phyloP scores from a whole-genome alignment of 1,140 invertebrate genomes.

The Zophobas morio region DNA sequence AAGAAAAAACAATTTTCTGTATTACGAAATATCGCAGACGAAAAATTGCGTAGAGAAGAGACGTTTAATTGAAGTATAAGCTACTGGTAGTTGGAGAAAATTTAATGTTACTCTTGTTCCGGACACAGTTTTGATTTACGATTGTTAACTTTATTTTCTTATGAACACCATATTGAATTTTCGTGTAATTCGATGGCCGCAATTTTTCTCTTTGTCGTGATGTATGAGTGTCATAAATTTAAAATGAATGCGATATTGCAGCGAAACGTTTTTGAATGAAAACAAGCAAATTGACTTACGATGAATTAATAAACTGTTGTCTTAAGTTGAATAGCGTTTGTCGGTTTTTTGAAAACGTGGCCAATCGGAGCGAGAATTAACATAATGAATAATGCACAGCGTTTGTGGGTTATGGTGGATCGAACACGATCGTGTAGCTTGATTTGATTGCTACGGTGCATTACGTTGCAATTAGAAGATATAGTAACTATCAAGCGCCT shows the following conservation, averaged over 20 bases:
- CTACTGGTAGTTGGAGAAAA: not conserved
- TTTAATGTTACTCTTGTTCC: not conserved
- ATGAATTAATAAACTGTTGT: too few species aligned
- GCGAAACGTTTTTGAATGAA: not conserved
- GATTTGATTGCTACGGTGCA: conserved; percentile 38
- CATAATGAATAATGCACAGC: conserved; percentile 33
- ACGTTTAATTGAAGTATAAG: not conserved
- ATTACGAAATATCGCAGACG: not conserved
- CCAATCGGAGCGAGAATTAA: conserved; percentile 8
- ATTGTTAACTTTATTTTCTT: conserved; percentile 11
- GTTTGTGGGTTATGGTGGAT: conserved; percentile 27
- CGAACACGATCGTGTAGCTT: conserved; percentile 28
- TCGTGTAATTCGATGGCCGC: conserved; percentile 35
- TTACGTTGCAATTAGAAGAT: conserved; percentile 40
- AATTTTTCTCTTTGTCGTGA: conserved; percentile 23
- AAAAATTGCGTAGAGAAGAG: not conserved
- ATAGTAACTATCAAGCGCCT: conserved; percentile 25
- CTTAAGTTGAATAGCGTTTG: not conserved
- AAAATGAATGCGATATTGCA: conserved; percentile 6
- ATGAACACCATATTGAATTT: conserved; percentile 24
- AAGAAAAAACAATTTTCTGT: conserved; percentile 3
- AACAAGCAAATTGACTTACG: not conserved
- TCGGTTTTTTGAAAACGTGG: not conserved
- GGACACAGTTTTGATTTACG: conserved; percentile 5
- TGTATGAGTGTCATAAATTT: conserved; percentile 35